phyloP scores from a whole-genome alignment of 1,140 invertebrate genomes.

The Camponotus vicinus region DNA sequence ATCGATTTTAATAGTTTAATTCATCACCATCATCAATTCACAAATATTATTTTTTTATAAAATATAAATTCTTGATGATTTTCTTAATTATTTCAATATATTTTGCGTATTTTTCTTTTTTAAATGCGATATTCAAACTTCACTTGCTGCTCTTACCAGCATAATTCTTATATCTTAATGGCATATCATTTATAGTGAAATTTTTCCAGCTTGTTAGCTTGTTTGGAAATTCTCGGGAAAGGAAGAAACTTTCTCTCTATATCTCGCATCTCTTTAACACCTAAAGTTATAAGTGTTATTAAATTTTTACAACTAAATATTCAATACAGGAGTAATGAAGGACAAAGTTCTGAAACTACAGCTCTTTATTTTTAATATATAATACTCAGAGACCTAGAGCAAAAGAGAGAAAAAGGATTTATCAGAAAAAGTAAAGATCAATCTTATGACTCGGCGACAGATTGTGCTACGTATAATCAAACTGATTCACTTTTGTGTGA shows the following conservation, averaged over 20 bases:
- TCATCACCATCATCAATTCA: background rate
- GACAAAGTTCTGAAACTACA: background rate
- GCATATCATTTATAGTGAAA: background rate
- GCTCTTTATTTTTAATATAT: background rate
- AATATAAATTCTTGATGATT: background rate
- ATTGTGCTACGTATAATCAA: background rate
- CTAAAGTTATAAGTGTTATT: background rate
- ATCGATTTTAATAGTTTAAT: background rate
- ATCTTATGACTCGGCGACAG: background rate
- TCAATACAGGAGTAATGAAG: background rate
- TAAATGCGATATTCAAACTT: background rate
- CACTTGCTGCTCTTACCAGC: background rate
- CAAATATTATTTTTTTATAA: background rate
- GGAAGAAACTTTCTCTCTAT: background rate
- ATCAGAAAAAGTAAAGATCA: background rate
- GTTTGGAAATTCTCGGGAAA: background rate
- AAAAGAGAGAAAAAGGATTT: background rate
- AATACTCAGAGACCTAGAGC: background rate
- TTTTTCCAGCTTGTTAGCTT: background rate
- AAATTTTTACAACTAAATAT: background rate
- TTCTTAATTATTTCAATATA: slow-evolving; percentile 16
- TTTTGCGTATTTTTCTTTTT: background rate
- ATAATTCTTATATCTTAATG: background rate
- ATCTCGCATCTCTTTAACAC: background rate
- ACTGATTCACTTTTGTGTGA: slow-evolving; percentile 1